Conservation (phyloP, 2,888 invertebrate species). For the Lucinisca nassula region DNA sequence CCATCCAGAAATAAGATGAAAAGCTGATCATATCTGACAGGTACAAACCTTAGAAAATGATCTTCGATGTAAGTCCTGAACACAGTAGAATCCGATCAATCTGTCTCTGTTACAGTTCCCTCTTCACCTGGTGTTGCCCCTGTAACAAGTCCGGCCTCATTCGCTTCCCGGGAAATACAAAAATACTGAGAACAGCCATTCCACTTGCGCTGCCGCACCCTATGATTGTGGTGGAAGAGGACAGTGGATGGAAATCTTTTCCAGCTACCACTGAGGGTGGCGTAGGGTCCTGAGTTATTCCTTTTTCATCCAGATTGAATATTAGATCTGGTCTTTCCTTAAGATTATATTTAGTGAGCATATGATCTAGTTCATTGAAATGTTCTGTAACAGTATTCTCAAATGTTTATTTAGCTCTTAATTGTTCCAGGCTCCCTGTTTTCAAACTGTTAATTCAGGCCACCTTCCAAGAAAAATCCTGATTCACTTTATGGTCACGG, state of each 20-base stretch:
- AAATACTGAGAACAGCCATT: background rate
- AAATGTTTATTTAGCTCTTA: no score
- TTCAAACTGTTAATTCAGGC: constrained; percentile 37
- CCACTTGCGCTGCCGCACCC: no score
- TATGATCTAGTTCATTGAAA: no score
- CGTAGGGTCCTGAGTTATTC: no score
- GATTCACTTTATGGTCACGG: constrained; percentile 23
- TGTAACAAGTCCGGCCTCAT: no score
- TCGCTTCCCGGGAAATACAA: background rate
- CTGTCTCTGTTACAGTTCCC: constrained; percentile 22
- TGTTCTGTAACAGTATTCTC: no score
- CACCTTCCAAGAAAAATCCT: constrained; percentile 28
- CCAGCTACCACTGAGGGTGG: no score
- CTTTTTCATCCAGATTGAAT: no score
- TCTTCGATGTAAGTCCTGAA: constrained; percentile 36
- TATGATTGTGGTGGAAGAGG: no score
- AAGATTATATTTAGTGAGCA: no score
- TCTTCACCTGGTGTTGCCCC: constrained; percentile 25
- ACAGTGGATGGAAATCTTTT: no score
- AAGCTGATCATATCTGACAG: constrained; percentile 8
- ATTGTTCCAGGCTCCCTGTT: constrained; percentile 9
- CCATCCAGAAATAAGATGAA: constrained; percentile 35
- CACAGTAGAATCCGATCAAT: constrained; percentile 44
- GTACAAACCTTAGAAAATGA: constrained; percentile 36
- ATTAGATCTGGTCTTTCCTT: no score